These are phyloP conservation scores for Rotaria macrura DNA, from an alignment of 2,888 invertebrate species.

Conservation along the genomic window DNA sequence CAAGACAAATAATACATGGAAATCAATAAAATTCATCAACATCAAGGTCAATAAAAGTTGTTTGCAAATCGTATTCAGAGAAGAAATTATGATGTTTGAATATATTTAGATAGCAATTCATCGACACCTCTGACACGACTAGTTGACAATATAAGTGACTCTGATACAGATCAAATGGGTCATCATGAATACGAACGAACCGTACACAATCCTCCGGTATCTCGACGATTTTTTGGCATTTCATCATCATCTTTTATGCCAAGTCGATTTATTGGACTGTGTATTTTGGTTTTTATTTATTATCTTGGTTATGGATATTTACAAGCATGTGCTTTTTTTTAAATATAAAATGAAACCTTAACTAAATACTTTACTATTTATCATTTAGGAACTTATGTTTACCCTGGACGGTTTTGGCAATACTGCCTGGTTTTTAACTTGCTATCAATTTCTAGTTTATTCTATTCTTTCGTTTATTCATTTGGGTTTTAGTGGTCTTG, in stretches of 20 bases:
- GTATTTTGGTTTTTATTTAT: background rate
- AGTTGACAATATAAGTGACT: background rate
- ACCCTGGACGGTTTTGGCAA: constrained; percentile 75
- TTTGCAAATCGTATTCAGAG: background rate
- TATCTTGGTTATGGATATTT: background rate
- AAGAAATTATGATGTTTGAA: background rate
- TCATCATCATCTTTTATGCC: background rate
- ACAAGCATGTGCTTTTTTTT: background rate
- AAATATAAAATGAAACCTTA: background rate
- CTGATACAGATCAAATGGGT: background rate
- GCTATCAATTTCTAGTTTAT: constrained; percentile 79
- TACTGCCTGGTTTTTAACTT: constrained; percentile 79
- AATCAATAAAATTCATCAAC: background rate
- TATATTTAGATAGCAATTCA: background rate
- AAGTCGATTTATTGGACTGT: background rate
- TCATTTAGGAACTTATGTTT: constrained; percentile 71
- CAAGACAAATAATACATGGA: background rate
- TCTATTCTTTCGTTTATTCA: constrained; percentile 69
- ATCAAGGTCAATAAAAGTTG: background rate
- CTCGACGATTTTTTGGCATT: background rate
- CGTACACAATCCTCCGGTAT: background rate
- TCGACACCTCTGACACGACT: background rate
- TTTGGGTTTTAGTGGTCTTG: constrained; percentile 44
- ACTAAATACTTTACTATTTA: background rate
- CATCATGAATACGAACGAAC: background rate